Conservation (phyloP, 2,797 vertebrate species). For the Rhynchotus rufescens region DNA sequence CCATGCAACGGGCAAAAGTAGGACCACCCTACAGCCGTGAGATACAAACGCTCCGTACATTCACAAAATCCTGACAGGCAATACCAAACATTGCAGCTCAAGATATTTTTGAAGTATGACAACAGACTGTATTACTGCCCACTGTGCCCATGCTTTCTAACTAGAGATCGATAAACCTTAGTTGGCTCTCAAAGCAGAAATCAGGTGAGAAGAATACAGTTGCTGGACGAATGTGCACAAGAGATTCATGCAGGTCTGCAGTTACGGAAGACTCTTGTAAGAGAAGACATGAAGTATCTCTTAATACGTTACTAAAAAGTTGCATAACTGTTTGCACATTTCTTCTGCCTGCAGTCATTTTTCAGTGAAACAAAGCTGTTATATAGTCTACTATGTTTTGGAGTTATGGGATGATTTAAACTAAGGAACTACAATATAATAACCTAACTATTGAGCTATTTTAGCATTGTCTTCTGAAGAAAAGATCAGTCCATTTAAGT, state of each 20-base stretch:
- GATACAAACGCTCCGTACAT: accelerated
- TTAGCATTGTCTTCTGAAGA: not conserved
- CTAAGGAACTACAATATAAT: not conserved
- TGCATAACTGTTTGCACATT: not conserved
- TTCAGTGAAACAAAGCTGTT: not conserved
- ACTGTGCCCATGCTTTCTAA: not conserved
- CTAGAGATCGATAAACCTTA: not conserved
- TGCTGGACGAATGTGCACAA: not conserved
- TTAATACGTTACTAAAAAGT: not conserved
- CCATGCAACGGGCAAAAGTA: not conserved
- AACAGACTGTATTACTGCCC: not conserved
- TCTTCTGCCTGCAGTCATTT: not conserved
- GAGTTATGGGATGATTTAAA: not conserved
- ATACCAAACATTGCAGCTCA: not conserved
- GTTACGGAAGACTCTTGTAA: not conserved
- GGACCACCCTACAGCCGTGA: not conserved
- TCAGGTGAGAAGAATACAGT: not conserved
- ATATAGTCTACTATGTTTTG: not conserved
- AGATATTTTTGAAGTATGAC: not conserved
- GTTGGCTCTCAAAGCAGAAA: not conserved
- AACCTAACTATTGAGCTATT: not conserved
- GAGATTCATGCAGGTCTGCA: not conserved
- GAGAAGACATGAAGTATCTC: not conserved
- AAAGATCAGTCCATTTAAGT: not conserved
- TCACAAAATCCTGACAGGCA: not conserved